These are phyloP conservation scores for Acropora tenuis DNA, from an alignment of 64 coral and sea anemone genomes.

Conservation along the genomic window DNA sequence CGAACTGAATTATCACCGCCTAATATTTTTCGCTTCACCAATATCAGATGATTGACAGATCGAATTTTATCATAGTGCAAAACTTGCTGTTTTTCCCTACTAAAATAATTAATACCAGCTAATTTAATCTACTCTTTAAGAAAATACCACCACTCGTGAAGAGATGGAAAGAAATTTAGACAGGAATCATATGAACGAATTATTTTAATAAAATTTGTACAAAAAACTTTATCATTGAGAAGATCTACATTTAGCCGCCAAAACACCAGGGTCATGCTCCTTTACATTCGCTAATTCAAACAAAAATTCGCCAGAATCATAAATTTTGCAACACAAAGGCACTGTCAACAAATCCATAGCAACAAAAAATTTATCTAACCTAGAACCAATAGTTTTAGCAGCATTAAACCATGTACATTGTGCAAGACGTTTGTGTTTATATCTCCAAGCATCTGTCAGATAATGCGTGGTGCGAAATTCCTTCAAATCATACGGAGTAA, in stretches of 20 bases:
- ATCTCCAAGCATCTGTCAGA: constrained; percentile 33
- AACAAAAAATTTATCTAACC: constrained; percentile 46
- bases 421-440: neutral
- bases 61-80: neutral
- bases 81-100: neutral
- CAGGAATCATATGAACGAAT: neutral
- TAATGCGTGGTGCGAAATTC: neutral
- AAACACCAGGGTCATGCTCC: neutral
- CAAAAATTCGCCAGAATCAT: neutral
- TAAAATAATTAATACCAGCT: neutral
- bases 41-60: neutral
- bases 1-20: neutral
- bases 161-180: neutral
- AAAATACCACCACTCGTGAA: constrained; percentile 25
- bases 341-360: neutral
- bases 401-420: constrained; percentile 49
- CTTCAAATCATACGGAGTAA: neutral
- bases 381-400: neutral
- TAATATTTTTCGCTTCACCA: neutral
- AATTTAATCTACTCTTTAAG: neutral
- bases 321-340: neutral
- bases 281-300: neutral
- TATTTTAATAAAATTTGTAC: neutral
- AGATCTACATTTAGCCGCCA: constrained; percentile 37
- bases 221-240: neutral